Base-by-base conservation (phyloP, 2,113 vertebrate genomes). In the Elephas maximus region DNA sequence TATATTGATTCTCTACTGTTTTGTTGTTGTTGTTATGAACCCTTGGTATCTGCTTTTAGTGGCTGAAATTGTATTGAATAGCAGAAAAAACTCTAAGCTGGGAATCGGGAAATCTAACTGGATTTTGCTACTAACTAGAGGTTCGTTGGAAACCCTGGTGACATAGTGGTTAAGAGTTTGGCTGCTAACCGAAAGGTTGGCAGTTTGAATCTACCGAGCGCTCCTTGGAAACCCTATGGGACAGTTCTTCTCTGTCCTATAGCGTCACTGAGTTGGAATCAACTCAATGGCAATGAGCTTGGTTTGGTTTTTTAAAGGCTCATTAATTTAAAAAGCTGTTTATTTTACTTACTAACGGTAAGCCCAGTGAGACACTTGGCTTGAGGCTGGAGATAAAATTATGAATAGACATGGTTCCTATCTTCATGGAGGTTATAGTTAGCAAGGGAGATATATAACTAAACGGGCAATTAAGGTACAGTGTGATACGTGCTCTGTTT, bases 301-400 rank as follows among this genome's bases (percentile, higher is more conserved):
- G 37, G 24, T 63, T 63, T 63, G 62, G 20, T 63, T 63, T 24
- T 63, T 63, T 17, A 33, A 30, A 71, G 41, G 62, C 28, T 57
- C 14, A 45, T 88, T 79, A 87, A 62, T 80, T 73, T 41, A 81
- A 82, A 82, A 24, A 71, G 41, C 41, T 81, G 45, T 73, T 91
- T 78, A 71, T 73, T 80, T 37, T n/a, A n/a, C 69, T 94, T 94
- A 73, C 41, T 92, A 63, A 95, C 26, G 79, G 0, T 86, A 91
- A 82, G 33, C 48, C 45, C 57, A 62, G 53, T 88, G 51, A 91
- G 48, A 24, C 12, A 23, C 45, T 78, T n/a, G 57, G 67, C 33
- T 78, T 85, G 45, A 23, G 45, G 28, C 78, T 78, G 62, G 28
- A 91, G 63, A 37, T 30, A 53, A 45, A 86, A 81, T 51, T 69